phyloP scores from a whole-genome alignment of 2,888 invertebrate species.

The Ametastegia equiseti region DNA sequence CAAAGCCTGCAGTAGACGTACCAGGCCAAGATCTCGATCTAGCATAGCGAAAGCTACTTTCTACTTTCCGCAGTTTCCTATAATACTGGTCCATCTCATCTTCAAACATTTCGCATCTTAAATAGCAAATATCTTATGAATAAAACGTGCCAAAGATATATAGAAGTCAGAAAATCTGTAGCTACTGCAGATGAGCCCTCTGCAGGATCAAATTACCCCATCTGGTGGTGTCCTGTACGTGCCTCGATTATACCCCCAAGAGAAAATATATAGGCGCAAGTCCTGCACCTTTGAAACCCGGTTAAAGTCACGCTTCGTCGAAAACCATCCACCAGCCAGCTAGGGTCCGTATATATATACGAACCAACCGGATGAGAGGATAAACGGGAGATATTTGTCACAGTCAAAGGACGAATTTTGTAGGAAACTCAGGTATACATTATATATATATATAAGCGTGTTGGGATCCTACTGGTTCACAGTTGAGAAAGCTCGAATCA shows the following conservation, averaged over 20 bases:
- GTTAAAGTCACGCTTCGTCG: neutral
- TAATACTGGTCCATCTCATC: neutral
- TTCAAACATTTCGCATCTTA: neutral
- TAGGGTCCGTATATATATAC: too few species aligned
- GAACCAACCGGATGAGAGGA: neutral
- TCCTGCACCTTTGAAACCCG: neutral
- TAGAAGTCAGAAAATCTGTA: neutral
- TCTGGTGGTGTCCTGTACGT: neutral
- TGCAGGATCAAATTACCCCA: neutral
- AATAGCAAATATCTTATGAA: too few species aligned
- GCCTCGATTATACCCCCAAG: neutral
- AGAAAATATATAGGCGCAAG: neutral
- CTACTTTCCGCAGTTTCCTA: constrained; percentile 13
- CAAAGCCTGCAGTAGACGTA: neutral
- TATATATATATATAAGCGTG: too few species aligned
- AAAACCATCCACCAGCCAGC: neutral
- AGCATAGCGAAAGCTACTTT: constrained; percentile 32
- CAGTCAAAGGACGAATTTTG: neutral
- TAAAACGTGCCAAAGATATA: neutral
- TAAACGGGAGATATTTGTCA: neutral
- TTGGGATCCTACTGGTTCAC: too few species aligned
- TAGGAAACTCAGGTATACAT: too few species aligned
- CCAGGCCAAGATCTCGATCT: too few species aligned
- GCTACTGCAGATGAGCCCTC: neutral
- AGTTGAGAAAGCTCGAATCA: too few species aligned